Evolutionary conservation across 2,797 vertebrate species (phyloP).

Genomic region (Eulemur rubriventer): DNA sequence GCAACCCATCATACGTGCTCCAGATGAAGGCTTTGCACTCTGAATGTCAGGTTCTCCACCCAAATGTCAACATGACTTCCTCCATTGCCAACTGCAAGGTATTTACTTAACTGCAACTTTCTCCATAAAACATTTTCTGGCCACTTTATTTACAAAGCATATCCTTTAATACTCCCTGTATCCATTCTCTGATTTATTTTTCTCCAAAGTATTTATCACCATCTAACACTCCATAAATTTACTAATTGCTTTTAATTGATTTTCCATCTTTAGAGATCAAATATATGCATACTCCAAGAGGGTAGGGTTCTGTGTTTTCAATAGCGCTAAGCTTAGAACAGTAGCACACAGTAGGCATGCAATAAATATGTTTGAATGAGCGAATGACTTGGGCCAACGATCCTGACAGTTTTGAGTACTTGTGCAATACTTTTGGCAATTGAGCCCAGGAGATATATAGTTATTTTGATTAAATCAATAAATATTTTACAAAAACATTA

Average conservation of each 20-base stretch:
- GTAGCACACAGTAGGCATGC: neutral
- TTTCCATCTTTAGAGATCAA: neutral
- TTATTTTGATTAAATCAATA: constrained; percentile 18
- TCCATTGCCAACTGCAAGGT: neutral
- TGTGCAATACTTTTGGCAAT: neutral
- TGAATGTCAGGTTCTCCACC: accelerated
- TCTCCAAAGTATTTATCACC: neutral
- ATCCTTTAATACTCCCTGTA: neutral
- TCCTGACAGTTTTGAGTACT: neutral
- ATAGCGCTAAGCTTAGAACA: neutral
- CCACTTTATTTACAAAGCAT: neutral
- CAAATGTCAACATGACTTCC: neutral
- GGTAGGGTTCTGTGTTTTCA: neutral
- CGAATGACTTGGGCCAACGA: neutral
- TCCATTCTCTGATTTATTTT: neutral
- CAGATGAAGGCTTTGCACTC: neutral
- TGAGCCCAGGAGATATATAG: neutral
- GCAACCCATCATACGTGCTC: accelerated
- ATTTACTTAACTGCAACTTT: neutral
- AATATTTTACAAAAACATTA: neutral
- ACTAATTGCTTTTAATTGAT: neutral
- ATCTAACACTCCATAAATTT: neutral
- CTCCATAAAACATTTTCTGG: neutral
- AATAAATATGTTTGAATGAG: constrained; percentile 9
- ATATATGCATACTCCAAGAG: neutral